phyloP scores from a whole-genome alignment of 1,140 invertebrate species.

The Zeugodacus cucurbitae region DNA sequence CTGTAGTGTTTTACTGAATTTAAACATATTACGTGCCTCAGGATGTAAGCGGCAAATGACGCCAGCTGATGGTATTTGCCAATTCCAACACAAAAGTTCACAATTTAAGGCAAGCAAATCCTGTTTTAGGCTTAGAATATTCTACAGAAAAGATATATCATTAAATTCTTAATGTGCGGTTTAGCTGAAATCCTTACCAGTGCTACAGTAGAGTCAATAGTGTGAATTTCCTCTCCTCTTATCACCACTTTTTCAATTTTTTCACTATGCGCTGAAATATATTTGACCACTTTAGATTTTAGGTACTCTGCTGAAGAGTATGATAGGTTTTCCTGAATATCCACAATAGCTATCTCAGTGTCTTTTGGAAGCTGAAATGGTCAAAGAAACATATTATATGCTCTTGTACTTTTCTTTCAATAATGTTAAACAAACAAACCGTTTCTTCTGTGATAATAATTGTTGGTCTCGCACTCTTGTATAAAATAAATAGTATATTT shows the following conservation, averaged over 20 bases:
- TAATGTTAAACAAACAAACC: constrained; percentile 63
- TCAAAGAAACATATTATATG: not conserved
- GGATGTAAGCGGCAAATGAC: constrained; percentile 58
- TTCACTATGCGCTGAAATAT: constrained; percentile 46
- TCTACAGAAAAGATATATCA: constrained; percentile 45
- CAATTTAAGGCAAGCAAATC: constrained; percentile 55
- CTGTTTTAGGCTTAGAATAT: constrained; percentile 55
- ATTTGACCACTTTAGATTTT: constrained; percentile 53
- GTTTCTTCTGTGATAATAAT: constrained; percentile 71
- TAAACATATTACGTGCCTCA: constrained; percentile 55
- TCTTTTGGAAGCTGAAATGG: constrained; percentile 42
- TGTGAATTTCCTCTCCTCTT: constrained; percentile 71
- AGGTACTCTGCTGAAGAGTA: constrained; percentile 61
- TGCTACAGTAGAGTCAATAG: constrained; percentile 74
- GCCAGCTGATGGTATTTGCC: constrained; percentile 58
- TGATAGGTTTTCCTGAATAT: constrained; percentile 56
- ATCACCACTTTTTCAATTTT: constrained; percentile 68
- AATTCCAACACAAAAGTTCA: constrained; percentile 63
- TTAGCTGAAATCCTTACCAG: constrained; percentile 65
- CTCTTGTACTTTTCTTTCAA: not conserved
- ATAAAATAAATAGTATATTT: constrained; percentile 82
- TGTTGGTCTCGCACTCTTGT: constrained; percentile 80
- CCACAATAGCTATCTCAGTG: constrained; percentile 48
- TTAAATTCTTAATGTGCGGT: not conserved
- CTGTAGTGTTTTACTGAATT: constrained; percentile 52